These are phyloP conservation scores for Balaenoptera acutorostrata DNA, from an alignment of 2,113 vertebrate species.

Conservation along the genomic window DNA sequence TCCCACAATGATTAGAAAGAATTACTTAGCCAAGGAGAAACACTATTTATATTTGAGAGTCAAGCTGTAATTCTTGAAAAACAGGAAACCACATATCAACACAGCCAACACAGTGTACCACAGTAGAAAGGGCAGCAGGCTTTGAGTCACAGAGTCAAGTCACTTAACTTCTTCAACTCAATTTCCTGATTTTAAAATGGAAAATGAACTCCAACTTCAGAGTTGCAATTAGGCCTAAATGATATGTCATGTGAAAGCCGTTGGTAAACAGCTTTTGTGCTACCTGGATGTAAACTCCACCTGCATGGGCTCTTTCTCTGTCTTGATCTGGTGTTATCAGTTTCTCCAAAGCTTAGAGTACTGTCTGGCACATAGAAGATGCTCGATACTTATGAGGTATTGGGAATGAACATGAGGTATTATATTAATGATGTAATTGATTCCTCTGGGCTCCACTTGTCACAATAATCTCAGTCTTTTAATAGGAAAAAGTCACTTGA, in stretches of 20 bases:
- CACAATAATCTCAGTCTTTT: constrained; percentile 40
- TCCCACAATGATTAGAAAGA: constrained; percentile 46
- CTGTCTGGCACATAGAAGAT: neutral
- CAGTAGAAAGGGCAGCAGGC: constrained; percentile 51
- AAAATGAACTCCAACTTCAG: constrained; percentile 44
- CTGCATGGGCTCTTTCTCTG: neutral
- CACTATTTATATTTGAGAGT: constrained; percentile 65
- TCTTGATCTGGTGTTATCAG: neutral
- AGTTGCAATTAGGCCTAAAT: neutral
- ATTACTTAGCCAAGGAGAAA: constrained; percentile 56
- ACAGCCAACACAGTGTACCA: constrained; percentile 39
- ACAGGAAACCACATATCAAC: constrained; percentile 73
- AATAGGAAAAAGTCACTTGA: constrained; percentile 41
- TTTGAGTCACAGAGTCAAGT: constrained; percentile 62
- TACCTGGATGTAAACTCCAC: neutral
- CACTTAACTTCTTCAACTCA: constrained; percentile 53
- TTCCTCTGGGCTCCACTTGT: constrained; percentile 19
- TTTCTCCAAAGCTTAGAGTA: neutral
- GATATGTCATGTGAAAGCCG: neutral
- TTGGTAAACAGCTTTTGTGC: neutral
- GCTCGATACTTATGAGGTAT: neutral
- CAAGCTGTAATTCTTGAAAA: constrained; percentile 69
- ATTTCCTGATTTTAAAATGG: constrained; percentile 66
- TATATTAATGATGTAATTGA: neutral
- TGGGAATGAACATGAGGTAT: neutral